Percentiles rank a stretch among this genome's conserved stretches.
Evolutionary conservation across 2,888 invertebrate genomes (phyloP).

Genomic region (Agrotis ipsilon): DNA sequence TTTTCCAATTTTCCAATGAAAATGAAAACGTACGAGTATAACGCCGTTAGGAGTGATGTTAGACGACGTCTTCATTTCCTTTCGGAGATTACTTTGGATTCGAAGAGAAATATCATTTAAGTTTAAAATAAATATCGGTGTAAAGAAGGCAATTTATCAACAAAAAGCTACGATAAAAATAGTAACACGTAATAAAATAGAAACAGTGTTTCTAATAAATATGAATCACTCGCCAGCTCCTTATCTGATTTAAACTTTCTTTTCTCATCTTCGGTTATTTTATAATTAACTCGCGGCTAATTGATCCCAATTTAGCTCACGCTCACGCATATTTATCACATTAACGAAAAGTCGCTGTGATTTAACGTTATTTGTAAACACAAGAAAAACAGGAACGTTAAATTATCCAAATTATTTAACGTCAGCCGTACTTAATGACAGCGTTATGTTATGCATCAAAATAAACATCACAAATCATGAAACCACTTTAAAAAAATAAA

Average conservation of each 20-base stretch:
- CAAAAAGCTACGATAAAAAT: constrained; percentile 18
- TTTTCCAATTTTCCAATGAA: constrained; percentile 29
- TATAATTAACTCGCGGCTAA: constrained; percentile 77
- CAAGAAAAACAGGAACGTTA: constrained; percentile 4
- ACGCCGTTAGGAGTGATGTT: constrained; percentile 57
- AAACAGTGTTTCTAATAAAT: constrained; percentile 62
- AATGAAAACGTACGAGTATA: constrained; percentile 17
- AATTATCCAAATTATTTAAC: constrained; percentile 46
- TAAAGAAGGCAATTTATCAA: constrained; percentile 19
- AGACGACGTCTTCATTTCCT: constrained; percentile 69
- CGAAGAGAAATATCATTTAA: constrained; percentile 36
- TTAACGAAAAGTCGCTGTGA: constrained; percentile 72
- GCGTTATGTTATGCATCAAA: constrained; percentile 28
- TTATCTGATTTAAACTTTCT: constrained; percentile 66
- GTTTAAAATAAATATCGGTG: background rate
- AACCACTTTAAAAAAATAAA: constrained; percentile 32
- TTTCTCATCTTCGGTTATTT: constrained; percentile 69
- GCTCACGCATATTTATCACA: constrained; percentile 73
- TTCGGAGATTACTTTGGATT: constrained; percentile 65
- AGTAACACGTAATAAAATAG: constrained; percentile 32
- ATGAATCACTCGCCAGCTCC: constrained; percentile 74
- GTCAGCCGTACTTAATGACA: background rate
- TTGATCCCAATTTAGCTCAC: constrained; percentile 75
- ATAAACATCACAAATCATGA: constrained; percentile 43
- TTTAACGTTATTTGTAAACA: constrained; percentile 58